phyloP scores from a whole-genome alignment of 2,113 vertebrate genomes.

The Ramphastos sulfuratus region DNA sequence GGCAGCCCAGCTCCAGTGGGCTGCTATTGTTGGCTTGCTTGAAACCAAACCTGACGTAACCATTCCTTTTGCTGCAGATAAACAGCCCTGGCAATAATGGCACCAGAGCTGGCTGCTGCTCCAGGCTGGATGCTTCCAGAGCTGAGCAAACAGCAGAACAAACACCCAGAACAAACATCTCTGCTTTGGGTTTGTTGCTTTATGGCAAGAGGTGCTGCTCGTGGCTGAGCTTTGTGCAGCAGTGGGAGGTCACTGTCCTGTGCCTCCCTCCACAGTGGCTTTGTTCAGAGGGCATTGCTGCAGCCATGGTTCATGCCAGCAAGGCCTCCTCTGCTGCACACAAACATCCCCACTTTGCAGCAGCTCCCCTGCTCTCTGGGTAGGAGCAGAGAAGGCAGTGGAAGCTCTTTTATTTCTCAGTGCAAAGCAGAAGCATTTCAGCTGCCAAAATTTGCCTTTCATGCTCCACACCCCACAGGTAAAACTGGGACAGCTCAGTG shows the following conservation, averaged over 20 bases:
- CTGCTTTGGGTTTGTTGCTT: neutral
- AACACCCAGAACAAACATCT: neutral
- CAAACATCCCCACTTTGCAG: slow-evolving; percentile 31
- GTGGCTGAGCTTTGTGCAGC: neutral
- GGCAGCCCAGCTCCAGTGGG: neutral
- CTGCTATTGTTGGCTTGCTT: neutral
- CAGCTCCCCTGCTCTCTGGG: neutral
- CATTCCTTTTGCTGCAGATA: neutral
- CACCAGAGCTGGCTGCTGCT: neutral
- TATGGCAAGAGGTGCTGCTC: neutral
- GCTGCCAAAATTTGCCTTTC: neutral
- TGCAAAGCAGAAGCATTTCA: neutral
- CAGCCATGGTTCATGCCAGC: neutral
- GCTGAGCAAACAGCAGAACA: neutral
- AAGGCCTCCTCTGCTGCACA: neutral
- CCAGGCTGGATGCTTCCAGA: neutral
- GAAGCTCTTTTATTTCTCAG: neutral
- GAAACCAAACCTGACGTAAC: neutral
- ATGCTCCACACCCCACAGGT: neutral
- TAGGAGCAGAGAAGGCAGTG: neutral
- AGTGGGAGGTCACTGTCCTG: neutral
- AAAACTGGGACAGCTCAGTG: neutral
- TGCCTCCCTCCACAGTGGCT: neutral
- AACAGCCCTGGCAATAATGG: neutral
- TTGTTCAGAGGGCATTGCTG: neutral